phyloP scores from a whole-genome alignment of 1,140 invertebrate genomes.

The Drosophila tani region DNA sequence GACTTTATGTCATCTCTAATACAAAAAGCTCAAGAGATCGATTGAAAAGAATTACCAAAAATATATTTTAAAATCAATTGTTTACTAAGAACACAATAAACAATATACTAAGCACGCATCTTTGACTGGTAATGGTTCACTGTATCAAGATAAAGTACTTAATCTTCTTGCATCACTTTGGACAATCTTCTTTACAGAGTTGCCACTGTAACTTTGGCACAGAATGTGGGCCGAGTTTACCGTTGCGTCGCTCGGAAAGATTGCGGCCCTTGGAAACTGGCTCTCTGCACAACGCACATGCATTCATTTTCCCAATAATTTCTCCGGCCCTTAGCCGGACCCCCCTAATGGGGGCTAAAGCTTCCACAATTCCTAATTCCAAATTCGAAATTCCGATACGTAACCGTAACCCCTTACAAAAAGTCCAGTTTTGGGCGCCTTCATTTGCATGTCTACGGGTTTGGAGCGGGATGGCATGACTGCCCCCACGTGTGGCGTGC shows the following conservation, averaged over 20 bases:
- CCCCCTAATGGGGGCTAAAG: too few relatives aligned
- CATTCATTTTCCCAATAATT: constrained; percentile 11
- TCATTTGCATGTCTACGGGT: constrained; percentile 11
- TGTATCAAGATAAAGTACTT: too few relatives aligned
- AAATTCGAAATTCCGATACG: constrained; percentile 13
- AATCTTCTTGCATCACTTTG: too few relatives aligned
- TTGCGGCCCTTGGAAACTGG: background rate
- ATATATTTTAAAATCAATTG: too few relatives aligned
- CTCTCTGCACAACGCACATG: background rate
- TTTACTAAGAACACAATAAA: too few relatives aligned
- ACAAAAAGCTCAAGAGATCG: too few relatives aligned
- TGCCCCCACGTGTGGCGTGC: constrained; percentile 19
- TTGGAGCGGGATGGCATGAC: background rate
- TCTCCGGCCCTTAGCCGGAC: background rate
- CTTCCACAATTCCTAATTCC: background rate
- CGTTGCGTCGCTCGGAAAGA: background rate
- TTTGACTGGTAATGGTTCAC: too few relatives aligned
- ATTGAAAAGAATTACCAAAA: too few relatives aligned
- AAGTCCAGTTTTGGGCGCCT: background rate
- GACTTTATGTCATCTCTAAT: too few relatives aligned
- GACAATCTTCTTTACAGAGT: background rate
- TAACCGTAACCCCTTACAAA: constrained; percentile 2
- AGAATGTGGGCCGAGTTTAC: background rate
- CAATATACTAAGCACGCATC: too few relatives aligned
- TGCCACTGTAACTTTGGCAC: background rate